Conservation (phyloP, 1,140 invertebrate species). For the Bombus cullumanus region DNA sequence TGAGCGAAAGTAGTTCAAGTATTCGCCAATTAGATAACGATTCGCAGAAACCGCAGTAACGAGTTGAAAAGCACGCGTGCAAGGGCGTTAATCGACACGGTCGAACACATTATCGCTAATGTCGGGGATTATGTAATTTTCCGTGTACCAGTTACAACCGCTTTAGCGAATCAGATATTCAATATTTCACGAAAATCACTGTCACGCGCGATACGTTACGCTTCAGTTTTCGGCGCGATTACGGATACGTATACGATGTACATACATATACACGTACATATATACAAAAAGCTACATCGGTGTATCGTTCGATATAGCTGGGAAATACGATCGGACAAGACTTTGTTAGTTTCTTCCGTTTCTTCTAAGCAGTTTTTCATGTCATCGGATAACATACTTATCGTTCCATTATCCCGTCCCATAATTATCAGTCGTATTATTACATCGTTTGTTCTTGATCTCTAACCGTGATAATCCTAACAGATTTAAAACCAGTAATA, state of each 20-base stretch:
- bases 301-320: too few species aligned
- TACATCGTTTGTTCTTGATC: too few species aligned
- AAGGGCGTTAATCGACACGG: constrained; percentile 40
- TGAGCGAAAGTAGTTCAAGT: not conserved
- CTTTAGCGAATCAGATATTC: constrained; percentile 28
- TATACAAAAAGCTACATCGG: not conserved
- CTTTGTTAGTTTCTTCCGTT: too few species aligned
- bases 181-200: constrained; percentile 40
- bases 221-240: not conserved
- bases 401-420: too few species aligned
- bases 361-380: too few species aligned
- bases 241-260: not conserved
- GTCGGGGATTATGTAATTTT: constrained; percentile 41
- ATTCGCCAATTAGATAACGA: not conserved
- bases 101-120: constrained; percentile 45
- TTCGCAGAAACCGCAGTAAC: not conserved
- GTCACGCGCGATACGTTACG: not conserved
- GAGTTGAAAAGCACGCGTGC: constrained; percentile 5
- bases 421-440: too few species aligned
- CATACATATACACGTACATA: not conserved
- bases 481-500: too few species aligned
- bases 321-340: too few species aligned
- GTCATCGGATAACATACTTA: too few species aligned
- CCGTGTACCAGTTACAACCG: constrained; percentile 20
- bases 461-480: too few species aligned